These are phyloP conservation scores for Azorinus chamasolen DNA, from an alignment of 2,888 invertebrate species.

Conservation along the genomic window DNA sequence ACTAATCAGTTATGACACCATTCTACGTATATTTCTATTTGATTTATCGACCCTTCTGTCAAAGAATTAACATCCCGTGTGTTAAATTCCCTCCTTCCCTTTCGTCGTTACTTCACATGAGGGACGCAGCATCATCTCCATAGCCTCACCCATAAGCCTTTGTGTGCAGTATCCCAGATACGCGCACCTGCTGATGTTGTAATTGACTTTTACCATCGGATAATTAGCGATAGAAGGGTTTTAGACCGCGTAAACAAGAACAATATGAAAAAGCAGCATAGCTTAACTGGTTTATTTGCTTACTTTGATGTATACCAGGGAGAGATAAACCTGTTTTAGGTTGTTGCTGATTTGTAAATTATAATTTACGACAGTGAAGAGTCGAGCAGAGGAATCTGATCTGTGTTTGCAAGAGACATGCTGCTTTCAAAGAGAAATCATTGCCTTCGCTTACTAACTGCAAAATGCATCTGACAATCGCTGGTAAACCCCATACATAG, in stretches of 20 bases:
- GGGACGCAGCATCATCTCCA: conserved; percentile 43
- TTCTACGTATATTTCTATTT: conserved; percentile 46
- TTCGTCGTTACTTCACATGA: conserved; percentile 47
- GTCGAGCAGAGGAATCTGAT: no score
- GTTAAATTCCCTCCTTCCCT: conserved; percentile 37
- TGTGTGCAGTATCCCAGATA: conserved; percentile 52
- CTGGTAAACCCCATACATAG: no score
- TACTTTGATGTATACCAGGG: conserved; percentile 41
- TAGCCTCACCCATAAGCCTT: conserved; percentile 58
- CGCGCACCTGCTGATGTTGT: conserved; percentile 59
- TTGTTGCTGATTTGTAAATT: no score
- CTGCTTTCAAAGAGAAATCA: no score
- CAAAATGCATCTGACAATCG: no score
- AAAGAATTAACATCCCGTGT: conserved; percentile 55
- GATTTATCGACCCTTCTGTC: conserved; percentile 46
- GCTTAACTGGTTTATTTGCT: conserved; percentile 28
- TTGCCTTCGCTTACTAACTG: no score
- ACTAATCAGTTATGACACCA: conserved; percentile 49
- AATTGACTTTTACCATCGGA: conserved; percentile 53
- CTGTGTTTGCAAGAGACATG: no score
- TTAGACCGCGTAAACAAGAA: conserved; percentile 25
- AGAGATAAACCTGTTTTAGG: no score
- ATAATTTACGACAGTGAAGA: no score
- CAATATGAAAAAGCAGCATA: conserved; percentile 47
- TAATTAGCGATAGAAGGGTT: conserved; percentile 39